These are phyloP conservation scores for Anas bernieri DNA, from an alignment of 2,797 vertebrate species.

Conservation along the genomic window DNA sequence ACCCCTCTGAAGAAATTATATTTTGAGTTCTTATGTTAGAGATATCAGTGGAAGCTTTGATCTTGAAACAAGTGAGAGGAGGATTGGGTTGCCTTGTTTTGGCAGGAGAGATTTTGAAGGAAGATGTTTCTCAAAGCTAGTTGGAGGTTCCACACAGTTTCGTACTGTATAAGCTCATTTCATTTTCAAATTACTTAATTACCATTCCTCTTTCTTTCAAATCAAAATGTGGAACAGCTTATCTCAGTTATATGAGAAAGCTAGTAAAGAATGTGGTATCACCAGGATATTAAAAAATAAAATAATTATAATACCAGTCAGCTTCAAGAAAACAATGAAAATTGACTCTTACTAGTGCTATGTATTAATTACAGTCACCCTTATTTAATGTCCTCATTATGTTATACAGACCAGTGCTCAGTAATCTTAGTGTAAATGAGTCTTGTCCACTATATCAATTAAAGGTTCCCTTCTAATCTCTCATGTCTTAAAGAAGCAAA, in stretches of 20 bases:
- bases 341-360: conserved; percentile 53
- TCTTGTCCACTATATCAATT: not conserved
- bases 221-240: conserved; percentile 58
- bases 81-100: not conserved
- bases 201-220: conserved; percentile 50
- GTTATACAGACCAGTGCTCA: not conserved
- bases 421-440: not conserved
- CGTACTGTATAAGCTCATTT: conserved; percentile 24
- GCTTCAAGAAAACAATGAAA: conserved; percentile 41
- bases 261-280: conserved; percentile 18
- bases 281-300: conserved; percentile 75
- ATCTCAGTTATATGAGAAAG: conserved; percentile 41
- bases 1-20: not conserved
- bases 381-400: not conserved
- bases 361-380: conserved; percentile 59
- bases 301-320: conserved; percentile 9
- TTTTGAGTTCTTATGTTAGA: not conserved
- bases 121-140: not conserved
- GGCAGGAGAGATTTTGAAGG: not conserved
- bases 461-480: not conserved
- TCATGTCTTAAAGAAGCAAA: not conserved
- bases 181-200: conserved; percentile 70
- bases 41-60: not conserved
- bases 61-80: not conserved
- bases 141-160: not conserved